phyloP scores from a whole-genome alignment of 2,888 invertebrate species.

The Antheraea yamamai region DNA sequence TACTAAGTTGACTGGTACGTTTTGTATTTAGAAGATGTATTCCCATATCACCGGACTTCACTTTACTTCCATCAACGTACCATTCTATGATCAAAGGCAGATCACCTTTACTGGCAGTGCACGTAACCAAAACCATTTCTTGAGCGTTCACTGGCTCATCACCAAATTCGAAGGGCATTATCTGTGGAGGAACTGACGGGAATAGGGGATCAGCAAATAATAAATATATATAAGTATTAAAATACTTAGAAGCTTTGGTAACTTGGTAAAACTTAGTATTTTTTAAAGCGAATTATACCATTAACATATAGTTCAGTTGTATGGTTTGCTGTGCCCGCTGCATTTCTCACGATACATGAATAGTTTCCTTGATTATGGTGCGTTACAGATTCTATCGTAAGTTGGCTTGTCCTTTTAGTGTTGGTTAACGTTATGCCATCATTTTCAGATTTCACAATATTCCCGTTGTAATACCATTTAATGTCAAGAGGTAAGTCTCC shows the following conservation, averaged over 20 bases:
- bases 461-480: slow-evolving; percentile 84
- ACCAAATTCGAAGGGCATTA: slow-evolving; percentile 89
- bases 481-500: slow-evolving; percentile 90
- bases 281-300: slow-evolving; percentile 41
- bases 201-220: slow-evolving; percentile 37
- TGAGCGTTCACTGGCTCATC: slow-evolving; percentile 85
- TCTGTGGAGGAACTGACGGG: slow-evolving; percentile 88
- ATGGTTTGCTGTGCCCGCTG: slow-evolving; percentile 80
- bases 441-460: slow-evolving; percentile 66
- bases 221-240: slow-evolving; percentile 12
- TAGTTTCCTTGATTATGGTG: slow-evolving; percentile 84
- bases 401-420: slow-evolving; percentile 82
- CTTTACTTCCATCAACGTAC: slow-evolving; percentile 79
- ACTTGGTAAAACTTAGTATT: not conserved
- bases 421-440: slow-evolving; percentile 80
- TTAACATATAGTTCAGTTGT: slow-evolving; percentile 81
- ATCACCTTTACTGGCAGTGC: slow-evolving; percentile 89
- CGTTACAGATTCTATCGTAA: slow-evolving; percentile 84
- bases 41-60: slow-evolving; percentile 78
- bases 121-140: slow-evolving; percentile 86
- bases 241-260: slow-evolving; percentile 14
- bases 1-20: slow-evolving; percentile 84
- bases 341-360: slow-evolving; percentile 83
- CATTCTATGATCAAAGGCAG: slow-evolving; percentile 88
- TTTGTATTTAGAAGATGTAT: slow-evolving; percentile 79